Evolutionary conservation across 2,113 vertebrate genomes (phyloP).

Genomic region (Pao palembangensis): DNA sequence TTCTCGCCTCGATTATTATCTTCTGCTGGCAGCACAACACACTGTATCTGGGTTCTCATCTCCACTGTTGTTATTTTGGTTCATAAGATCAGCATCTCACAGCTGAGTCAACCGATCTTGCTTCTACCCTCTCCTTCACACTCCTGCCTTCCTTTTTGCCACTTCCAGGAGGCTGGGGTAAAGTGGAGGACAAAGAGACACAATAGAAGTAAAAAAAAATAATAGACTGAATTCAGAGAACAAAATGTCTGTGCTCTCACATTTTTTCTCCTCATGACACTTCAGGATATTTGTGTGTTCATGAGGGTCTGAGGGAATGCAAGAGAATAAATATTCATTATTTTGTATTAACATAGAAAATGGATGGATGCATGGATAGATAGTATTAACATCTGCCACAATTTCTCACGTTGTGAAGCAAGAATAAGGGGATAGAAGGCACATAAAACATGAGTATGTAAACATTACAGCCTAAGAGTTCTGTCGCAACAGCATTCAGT

Average conservation of each 20-base stretch:
- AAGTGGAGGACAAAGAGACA: slow-evolving; percentile 31
- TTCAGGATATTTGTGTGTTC: slow-evolving; percentile 6
- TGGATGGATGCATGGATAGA: too few relatives aligned
- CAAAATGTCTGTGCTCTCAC: background rate
- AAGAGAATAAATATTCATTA: slow-evolving; percentile 10
- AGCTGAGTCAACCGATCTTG: slow-evolving; percentile 69
- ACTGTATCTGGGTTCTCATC: slow-evolving; percentile 34
- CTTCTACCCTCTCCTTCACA: slow-evolving; percentile 11
- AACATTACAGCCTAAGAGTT: slow-evolving; percentile 5
- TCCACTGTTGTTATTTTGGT: slow-evolving; percentile 60
- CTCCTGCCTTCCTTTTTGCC: slow-evolving; percentile 9
- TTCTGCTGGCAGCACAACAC: slow-evolving; percentile 13
- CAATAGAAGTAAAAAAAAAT: background rate
- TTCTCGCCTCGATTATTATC: slow-evolving; percentile 22
- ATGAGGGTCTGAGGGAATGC: background rate
- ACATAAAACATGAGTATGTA: slow-evolving; percentile 7
- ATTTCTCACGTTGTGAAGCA: slow-evolving; percentile 1
- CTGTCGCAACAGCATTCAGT: slow-evolving; percentile 11
- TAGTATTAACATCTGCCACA: slow-evolving; percentile 14
- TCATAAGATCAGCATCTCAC: slow-evolving; percentile 58
- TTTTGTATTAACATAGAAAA: slow-evolving; percentile 13
- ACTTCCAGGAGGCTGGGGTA: slow-evolving; percentile 41
- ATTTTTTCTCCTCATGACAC: slow-evolving; percentile 1
- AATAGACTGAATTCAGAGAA: slow-evolving; percentile 1
- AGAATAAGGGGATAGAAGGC: slow-evolving; percentile 1